Base-by-base conservation (phyloP, 2,888 invertebrate species). In the Metacarcinus magister region DNA sequence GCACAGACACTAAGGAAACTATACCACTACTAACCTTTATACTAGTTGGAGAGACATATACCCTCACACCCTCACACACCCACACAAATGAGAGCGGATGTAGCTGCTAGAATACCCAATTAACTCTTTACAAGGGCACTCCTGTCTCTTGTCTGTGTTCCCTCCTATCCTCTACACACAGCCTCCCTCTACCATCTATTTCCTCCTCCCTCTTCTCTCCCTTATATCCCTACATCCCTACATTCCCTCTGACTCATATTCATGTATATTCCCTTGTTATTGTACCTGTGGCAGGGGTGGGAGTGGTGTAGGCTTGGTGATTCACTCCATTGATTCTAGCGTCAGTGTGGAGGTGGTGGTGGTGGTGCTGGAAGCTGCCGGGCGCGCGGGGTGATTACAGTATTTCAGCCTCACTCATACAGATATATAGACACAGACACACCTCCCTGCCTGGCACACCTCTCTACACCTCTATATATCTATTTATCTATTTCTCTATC, bases 71-170 rank as follows among this genome's bases (percentile, higher is more conserved):
- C 87, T 39, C 87, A 32, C 87, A 39, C 87, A 87, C 87, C 87
- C 87, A 87, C 87, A 87, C 87, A 16, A 87, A 87, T 16, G 13
- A 39, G 87, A 87, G 87, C 87, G 87, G 87, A 87, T 87, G 87
- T 39, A 87, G 87, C 87, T 87, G 87, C 39, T 87, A 87, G 87
- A 87, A 87, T 87, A 39, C 87, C 87, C 87, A 87, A 87, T 87
- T 87, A 87, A 19, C 13, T 19, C 16, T 87, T 87, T 32, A 87
- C 87, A 87, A 87, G 87, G 87, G 39, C 39, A 48, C 32, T 48
- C 32, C 32, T 48, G 48, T 46, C 16, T 92, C 13, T 19, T 23
- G 16, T 13, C 10, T 48, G 92, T 0, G 8, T 13, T 13, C n/a
- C 46, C 3, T 23, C n/a, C 8, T 23, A 44, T 39, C 89, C 32